phyloP scores from a whole-genome alignment of 2,113 vertebrate genomes.

The Nymphicus hollandicus region DNA sequence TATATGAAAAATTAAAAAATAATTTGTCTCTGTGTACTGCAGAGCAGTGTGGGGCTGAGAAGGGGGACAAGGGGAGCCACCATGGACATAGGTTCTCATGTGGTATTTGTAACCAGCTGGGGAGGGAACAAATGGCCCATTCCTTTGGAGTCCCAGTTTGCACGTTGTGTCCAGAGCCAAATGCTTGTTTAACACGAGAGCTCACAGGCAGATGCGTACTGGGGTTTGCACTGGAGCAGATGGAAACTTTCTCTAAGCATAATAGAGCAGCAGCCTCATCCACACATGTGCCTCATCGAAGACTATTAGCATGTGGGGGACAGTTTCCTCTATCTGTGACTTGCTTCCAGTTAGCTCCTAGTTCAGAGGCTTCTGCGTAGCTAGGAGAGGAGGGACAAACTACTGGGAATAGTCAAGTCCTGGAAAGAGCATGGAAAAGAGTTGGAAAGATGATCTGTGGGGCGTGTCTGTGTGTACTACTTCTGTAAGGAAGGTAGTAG shows the following conservation, averaged over 20 bases:
- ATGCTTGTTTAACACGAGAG: neutral
- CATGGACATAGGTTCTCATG: rapidly evolving
- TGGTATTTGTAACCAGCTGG: neutral
- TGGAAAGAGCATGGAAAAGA: neutral
- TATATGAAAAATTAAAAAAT: neutral
- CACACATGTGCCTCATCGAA: neutral
- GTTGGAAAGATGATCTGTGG: neutral
- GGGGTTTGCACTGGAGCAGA: neutral
- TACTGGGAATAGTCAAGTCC: neutral
- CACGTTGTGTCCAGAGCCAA: neutral
- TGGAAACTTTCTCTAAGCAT: neutral
- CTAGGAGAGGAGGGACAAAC: neutral
- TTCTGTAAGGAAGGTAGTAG: neutral
- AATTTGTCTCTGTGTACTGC: neutral
- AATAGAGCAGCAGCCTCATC: neutral
- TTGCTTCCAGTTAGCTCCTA: neutral
- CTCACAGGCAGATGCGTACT: neutral
- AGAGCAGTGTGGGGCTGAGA: neutral
- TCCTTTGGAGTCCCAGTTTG: neutral
- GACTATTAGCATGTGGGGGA: neutral
- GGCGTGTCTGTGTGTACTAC: neutral
- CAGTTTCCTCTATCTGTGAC: neutral
- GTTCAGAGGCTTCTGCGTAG: neutral
- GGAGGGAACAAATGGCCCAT: neutral
- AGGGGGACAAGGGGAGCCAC: neutral